These are phyloP conservation scores for Etia nguti DNA, from an alignment of 2,113 vertebrate genomes.

Conservation along the genomic window DNA sequence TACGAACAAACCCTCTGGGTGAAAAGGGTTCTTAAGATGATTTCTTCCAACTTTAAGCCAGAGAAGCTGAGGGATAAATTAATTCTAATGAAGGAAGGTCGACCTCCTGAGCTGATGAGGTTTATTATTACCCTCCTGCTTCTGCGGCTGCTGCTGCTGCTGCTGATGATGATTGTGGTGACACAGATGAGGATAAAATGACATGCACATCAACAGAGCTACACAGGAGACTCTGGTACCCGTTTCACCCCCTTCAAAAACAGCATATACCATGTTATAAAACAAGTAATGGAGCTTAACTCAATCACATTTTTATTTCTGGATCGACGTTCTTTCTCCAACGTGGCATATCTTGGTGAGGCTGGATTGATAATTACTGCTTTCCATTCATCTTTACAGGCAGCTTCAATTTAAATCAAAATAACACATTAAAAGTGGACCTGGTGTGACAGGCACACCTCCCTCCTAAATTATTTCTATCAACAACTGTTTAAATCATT, in stretches of 20 bases:
- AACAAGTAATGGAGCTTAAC: not conserved
- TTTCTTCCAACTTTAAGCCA: conserved; percentile 18
- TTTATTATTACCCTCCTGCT: conserved; percentile 28
- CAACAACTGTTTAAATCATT: conserved; percentile 47
- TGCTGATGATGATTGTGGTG: not conserved
- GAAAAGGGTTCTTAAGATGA: conserved; percentile 33
- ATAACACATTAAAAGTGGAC: conserved; percentile 36
- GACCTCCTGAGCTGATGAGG: conserved; percentile 33
- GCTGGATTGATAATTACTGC: conserved; percentile 6
- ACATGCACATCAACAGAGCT: not conserved
- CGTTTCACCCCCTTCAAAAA: not conserved
- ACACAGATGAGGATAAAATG: conserved; percentile 12
- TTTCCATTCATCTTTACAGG: conserved; percentile 24
- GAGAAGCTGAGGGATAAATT: conserved; percentile 13
- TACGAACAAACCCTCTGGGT: not conserved
- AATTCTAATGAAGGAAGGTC: conserved; percentile 39
- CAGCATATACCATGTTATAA: not conserved
- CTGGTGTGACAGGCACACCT: conserved; percentile 12
- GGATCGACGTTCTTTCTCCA: not conserved
- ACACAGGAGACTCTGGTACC: not conserved
- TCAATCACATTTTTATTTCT: not conserved
- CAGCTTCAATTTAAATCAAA: conserved; percentile 30
- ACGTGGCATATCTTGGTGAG: not conserved
- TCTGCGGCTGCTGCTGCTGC: not conserved
- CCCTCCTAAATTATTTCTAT: conserved; percentile 34